Evolutionary conservation across 2,888 invertebrate species (phyloP).

Genomic region (Bellardia bayeri): DNA sequence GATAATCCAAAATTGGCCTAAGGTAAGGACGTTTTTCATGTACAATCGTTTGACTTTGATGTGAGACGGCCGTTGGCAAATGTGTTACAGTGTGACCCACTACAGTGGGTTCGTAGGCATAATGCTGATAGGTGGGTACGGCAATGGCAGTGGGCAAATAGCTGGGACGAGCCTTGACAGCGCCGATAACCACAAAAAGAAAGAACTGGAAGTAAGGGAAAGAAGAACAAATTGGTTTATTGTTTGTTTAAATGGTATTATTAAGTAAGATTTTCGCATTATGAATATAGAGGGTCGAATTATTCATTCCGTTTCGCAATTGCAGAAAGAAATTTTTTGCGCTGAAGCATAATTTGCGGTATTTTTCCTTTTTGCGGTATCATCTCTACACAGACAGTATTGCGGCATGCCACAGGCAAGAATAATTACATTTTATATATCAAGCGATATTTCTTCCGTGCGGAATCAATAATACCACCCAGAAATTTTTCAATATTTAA

Average conservation of each 20-base stretch:
- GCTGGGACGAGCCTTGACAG: conserved; percentile 77
- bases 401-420: too few relatives aligned
- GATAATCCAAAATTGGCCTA: conserved; percentile 79
- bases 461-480: too few relatives aligned
- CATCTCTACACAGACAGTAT: too few relatives aligned
- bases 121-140: conserved; percentile 76
- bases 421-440: too few relatives aligned
- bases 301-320: too few relatives aligned
- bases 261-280: too few relatives aligned
- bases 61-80: conserved; percentile 81
- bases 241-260: neutral
- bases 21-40: conserved; percentile 83
- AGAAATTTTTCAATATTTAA: too few relatives aligned
- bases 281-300: too few relatives aligned
- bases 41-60: conserved; percentile 83
- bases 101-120: conserved; percentile 79
- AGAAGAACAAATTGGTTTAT: neutral
- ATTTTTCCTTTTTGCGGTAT: too few relatives aligned
- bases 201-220: conserved; percentile 47
- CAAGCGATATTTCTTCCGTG: too few relatives aligned
- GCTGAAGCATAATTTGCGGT: too few relatives aligned
- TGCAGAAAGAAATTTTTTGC: too few relatives aligned
- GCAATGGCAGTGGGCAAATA: conserved; percentile 74
- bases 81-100: conserved; percentile 79
- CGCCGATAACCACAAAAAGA: conserved; percentile 36